Evolutionary conservation across 1,140 invertebrate species (phyloP).

Genomic region (Physella acuta): DNA sequence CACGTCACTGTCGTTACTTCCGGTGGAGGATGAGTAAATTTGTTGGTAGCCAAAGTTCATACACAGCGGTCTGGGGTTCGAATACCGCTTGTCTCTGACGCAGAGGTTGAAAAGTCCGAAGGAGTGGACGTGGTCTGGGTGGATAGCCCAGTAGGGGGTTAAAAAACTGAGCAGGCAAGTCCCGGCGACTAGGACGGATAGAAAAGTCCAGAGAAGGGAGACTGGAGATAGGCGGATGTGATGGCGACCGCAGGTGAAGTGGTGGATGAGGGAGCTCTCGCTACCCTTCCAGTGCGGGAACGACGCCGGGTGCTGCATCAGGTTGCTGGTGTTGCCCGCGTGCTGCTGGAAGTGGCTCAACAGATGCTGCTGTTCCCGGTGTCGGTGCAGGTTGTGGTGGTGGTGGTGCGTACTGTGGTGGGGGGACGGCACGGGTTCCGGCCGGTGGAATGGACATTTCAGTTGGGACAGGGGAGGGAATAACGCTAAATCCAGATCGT

Average conservation of each 20-base stretch:
- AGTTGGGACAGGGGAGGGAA: background rate
- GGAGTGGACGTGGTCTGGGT: slow-evolving; percentile 38
- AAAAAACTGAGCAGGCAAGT: slow-evolving; percentile 46
- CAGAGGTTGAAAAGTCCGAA: slow-evolving; percentile 50
- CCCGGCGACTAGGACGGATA: slow-evolving; percentile 52
- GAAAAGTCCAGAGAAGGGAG: slow-evolving; percentile 49
- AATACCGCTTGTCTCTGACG: slow-evolving; percentile 24
- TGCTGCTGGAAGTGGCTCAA: background rate
- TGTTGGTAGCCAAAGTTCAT: slow-evolving; percentile 39
- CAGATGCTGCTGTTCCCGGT: background rate
- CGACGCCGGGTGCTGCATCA: background rate
- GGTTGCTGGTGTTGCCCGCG: background rate
- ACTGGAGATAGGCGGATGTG: slow-evolving; percentile 36
- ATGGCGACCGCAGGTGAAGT: background rate
- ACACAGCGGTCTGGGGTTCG: slow-evolving; percentile 34
- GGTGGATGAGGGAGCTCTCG: background rate
- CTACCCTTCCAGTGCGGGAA: background rate
- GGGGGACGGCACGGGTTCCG: background rate
- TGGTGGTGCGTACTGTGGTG: background rate
- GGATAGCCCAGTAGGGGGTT: slow-evolving; percentile 53
- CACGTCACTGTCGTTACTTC: slow-evolving; percentile 35
- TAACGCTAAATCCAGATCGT: slow-evolving; percentile 2
- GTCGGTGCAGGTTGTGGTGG: slow-evolving; percentile 3
- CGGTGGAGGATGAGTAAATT: background rate
- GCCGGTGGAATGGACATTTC: background rate